phyloP scores from a whole-genome alignment of 2,113 vertebrate genomes.

The Oncorhynchus masou region DNA sequence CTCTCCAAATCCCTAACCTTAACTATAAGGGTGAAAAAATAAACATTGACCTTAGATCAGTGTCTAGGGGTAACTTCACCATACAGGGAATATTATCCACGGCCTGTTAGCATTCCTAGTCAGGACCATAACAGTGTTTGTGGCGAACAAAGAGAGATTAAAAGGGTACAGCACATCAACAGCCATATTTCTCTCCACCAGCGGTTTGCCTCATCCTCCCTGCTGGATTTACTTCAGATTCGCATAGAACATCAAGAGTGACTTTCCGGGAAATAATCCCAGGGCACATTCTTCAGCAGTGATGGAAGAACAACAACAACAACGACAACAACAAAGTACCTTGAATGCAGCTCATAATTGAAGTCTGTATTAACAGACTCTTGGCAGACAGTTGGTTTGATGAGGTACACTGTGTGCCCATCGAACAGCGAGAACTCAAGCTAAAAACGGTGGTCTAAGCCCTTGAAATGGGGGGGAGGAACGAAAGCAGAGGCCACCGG shows the following conservation, averaged over 20 bases:
- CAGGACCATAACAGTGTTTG: background rate
- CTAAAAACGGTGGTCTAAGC: too few relatives aligned
- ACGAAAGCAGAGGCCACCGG: too few relatives aligned
- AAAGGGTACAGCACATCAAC: background rate
- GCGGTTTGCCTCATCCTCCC: background rate
- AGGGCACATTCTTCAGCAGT: conserved; percentile 12
- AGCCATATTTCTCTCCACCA: background rate
- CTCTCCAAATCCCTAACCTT: background rate
- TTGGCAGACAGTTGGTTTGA: background rate
- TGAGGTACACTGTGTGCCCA: background rate
- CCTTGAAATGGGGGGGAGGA: too few relatives aligned
- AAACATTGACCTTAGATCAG: background rate
- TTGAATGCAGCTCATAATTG: background rate
- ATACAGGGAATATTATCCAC: background rate
- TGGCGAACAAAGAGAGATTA: background rate
- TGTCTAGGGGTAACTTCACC: background rate
- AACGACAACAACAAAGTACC: background rate
- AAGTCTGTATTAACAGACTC: background rate
- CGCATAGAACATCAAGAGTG: background rate
- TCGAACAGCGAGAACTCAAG: too few relatives aligned
- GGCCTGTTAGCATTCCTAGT: background rate
- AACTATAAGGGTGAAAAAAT: background rate
- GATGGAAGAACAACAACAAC: background rate
- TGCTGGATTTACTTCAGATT: background rate
- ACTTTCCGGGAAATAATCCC: background rate